Evolutionary conservation across 2,797 vertebrate species (phyloP).

Genomic region (Enteromius afrohamiltoni): DNA sequence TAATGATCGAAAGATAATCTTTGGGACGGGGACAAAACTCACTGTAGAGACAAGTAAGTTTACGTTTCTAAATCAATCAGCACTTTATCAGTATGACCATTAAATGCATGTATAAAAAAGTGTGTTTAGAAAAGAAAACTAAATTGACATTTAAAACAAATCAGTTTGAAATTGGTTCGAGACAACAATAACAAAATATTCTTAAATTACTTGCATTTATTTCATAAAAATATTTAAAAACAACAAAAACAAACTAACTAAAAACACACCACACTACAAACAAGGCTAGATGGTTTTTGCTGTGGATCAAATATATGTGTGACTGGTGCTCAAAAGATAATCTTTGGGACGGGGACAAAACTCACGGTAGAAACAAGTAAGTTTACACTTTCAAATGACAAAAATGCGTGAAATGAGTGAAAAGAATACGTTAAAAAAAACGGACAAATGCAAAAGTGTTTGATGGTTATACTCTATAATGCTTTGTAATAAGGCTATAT

Average conservation of each 20-base stretch:
- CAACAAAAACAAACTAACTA: no score
- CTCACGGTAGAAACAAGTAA: constrained; percentile 23
- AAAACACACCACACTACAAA: neutral
- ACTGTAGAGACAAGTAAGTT: constrained; percentile 23
- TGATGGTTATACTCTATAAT: neutral
- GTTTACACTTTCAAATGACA: neutral
- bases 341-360: constrained; percentile 26
- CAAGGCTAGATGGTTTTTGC: neutral
- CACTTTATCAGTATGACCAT: neutral
- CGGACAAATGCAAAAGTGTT: neutral
- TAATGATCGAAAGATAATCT: neutral
- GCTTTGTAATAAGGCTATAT: neutral
- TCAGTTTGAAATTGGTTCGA: constrained; percentile 54
- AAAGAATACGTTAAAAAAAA: neutral
- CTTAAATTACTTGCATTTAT: neutral
- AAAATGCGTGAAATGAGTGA: neutral
- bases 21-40: constrained; percentile 22
- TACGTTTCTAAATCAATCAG: neutral
- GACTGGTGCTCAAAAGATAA: constrained; percentile 16
- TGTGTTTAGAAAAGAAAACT: constrained; percentile 36
- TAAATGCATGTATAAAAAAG: neutral
- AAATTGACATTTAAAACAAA: constrained; percentile 59
- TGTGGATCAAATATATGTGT: constrained; percentile 24
- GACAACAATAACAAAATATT: neutral
- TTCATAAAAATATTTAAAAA: neutral